Evolutionary conservation across 2,113 vertebrate species (phyloP), one percentile per base, ranked within the genome.

Genomic region (Neomonachus schauinslandi): DNA sequence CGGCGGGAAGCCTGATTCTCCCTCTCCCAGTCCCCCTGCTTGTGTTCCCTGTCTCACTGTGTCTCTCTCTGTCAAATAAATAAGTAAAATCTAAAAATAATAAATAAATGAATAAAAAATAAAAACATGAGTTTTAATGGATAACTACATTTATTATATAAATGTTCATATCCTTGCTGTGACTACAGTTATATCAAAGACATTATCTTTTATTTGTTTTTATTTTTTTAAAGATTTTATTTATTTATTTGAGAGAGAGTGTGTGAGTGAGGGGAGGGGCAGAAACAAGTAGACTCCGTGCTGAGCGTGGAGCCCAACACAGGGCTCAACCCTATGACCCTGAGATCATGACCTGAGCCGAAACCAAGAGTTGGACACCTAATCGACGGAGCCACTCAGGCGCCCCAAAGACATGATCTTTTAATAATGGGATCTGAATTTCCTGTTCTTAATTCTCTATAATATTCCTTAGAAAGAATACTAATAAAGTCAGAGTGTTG

Each of bases 391-490:
- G 33, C 67, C 33, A 36, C 67, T 4, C 4, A 21, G 33, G 67
- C 19, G 8, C n/a, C 18, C 67, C 67, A 69, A 36, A 69, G 33
- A 36, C 18, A 69, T 11, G 67, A 51, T 67, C 49, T 39, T 89
- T 94, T 83, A 49, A 39, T 72, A 65, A 65, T 79, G 67, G 71
- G 31, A 55, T 84, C 36, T 67, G 22, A 88, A 72, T 88, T 65
- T 65, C 11, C 28, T 63, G 14, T 94, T 93, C 31, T 82, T 87
- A 71, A 95, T 95, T 93, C 31, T 92, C 46, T 14, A 81, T 63
- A 77, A 49, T 92, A 7, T 74, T 81, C 1, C 57, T 92, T 96
- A 61, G 53, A 72, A 87, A 82, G 51, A 89, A 59, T 91, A n/a
- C 31, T 74, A 84, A 55, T 74, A 80, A 42, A 93, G 42, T 82